Base-by-base conservation (phyloP, 2,113 vertebrate genomes). In the Lepus americanus region DNA sequence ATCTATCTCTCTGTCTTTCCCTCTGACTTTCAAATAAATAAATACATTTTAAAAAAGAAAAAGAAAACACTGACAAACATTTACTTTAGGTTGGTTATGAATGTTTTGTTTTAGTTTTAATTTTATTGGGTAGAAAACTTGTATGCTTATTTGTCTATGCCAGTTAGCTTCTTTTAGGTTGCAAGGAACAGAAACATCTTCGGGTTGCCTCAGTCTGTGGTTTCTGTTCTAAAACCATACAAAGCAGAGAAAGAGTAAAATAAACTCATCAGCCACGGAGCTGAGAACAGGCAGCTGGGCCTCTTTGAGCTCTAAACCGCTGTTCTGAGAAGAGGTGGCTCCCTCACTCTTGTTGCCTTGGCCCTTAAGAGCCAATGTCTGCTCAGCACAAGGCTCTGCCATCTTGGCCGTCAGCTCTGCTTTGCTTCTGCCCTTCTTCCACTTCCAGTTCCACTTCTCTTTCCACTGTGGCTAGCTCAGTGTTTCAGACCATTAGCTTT, bases 171-270 rank as follows among this genome's bases (percentile, higher is more conserved):
- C 76, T 83, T 70, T 64, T 19, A 29, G 29, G 1, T 78, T 89
- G 27, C 27, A 83, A 87, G 39, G 20, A 85, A 20, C 20, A 44
- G 73, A 29, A 29, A 10, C 6, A 61, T 73, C 29, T 82, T 83
- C 2, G 17, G 55, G 25, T 80, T 82, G 64, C 29, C 63, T 87
- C 19, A 69, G 76, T 19, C 73, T 49, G 74, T 87, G 39, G 3
- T 72, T 39, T 92, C 44, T 53, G 72, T 39, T 69, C n/a, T 87
- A 72, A 72, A 93, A 85, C 29, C 22, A 16, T 5, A 4, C 33
- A 89, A 94, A 92, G 20, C 44, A 79, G 39, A 92, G 63, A 81
- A 63, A 92, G 61, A 92, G 59, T 64, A 90, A 69, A 81, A 72
- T 92, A 53, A 80, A 39, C 77, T 94, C 39, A 72, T 94, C 49